Percentiles rank a stretch among this genome's conserved stretches.
Evolutionary conservation across 64 coral and sea anemone species (phyloP).

Genomic region (Actinia equina): DNA sequence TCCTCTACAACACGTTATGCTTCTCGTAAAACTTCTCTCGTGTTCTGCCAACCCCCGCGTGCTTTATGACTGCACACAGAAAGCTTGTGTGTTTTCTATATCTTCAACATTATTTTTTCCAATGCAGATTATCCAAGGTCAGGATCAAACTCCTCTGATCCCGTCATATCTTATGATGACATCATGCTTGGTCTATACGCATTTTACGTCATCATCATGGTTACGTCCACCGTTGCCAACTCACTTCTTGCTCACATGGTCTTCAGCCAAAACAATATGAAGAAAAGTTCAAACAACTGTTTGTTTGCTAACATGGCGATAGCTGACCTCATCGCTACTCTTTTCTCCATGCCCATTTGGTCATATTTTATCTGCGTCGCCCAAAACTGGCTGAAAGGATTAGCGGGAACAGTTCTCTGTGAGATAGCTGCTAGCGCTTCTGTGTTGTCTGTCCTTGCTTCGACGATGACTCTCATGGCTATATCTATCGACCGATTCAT

Average conservation of each 20-base stretch:
- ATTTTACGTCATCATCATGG: slow-evolving; percentile 10
- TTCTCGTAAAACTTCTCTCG: no score
- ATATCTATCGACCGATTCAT: slow-evolving; percentile 14
- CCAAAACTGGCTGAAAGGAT: not conserved
- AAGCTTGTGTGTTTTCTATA: no score
- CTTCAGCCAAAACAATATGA: not conserved
- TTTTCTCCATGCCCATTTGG: slow-evolving; percentile 12
- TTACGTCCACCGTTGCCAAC: not conserved
- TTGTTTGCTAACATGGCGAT: slow-evolving; percentile 13
- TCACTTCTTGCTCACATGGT: not conserved
- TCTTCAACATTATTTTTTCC: not conserved
- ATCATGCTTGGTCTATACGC: slow-evolving; percentile 4
- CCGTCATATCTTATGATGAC: not conserved
- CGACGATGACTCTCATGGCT: not conserved
- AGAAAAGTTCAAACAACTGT: not conserved
- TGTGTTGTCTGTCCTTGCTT: not conserved
- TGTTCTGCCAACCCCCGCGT: no score
- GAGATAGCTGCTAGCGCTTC: not conserved
- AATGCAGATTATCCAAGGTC: not conserved
- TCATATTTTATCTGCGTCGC: slow-evolving; percentile 18
- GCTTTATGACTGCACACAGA: no score
- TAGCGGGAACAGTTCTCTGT: not conserved
- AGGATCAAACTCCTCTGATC: not conserved
- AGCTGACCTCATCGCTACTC: not conserved
- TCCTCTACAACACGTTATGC: no score